Evolutionary conservation across 2,113 vertebrate genomes (phyloP).

Genomic region (Procavia capensis): DNA sequence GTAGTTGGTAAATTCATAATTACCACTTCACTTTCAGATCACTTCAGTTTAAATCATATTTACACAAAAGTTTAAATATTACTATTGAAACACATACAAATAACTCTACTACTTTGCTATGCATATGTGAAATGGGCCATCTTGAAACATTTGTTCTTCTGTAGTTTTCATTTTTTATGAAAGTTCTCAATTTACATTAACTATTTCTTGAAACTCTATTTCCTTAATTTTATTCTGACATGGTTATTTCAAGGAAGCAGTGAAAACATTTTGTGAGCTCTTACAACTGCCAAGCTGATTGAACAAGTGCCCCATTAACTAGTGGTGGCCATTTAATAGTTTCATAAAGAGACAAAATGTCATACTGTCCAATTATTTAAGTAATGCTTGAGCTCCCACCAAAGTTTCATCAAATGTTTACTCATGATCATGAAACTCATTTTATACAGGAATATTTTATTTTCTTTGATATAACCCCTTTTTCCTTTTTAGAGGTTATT

Average conservation of each 20-base stretch:
- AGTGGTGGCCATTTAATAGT: neutral
- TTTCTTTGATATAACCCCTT: neutral
- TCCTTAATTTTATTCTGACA: neutral
- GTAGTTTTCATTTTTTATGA: neutral
- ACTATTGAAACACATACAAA: neutral
- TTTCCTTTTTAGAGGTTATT: neutral
- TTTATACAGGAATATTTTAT: neutral
- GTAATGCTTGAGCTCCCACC: neutral
- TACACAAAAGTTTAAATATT: neutral
- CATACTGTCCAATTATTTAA: neutral
- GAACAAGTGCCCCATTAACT: neutral
- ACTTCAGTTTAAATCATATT: neutral
- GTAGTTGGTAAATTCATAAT: neutral
- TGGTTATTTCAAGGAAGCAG: neutral
- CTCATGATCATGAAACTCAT: neutral
- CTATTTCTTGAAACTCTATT: neutral
- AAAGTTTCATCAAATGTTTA: slow-evolving; percentile 19
- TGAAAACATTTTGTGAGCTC: neutral
- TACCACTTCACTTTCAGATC: neutral
- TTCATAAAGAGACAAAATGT: neutral
- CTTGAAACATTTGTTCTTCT: neutral
- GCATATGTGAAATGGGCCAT: neutral
- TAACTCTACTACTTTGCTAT: neutral
- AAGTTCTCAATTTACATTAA: neutral
- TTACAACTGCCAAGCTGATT: neutral